A percentile compares a stretch with the other conserved stretches of the same genome.
These are phyloP conservation scores for Melanocharis versteri DNA, from an alignment of 2,113 vertebrate genomes.

Conservation along the genomic window DNA sequence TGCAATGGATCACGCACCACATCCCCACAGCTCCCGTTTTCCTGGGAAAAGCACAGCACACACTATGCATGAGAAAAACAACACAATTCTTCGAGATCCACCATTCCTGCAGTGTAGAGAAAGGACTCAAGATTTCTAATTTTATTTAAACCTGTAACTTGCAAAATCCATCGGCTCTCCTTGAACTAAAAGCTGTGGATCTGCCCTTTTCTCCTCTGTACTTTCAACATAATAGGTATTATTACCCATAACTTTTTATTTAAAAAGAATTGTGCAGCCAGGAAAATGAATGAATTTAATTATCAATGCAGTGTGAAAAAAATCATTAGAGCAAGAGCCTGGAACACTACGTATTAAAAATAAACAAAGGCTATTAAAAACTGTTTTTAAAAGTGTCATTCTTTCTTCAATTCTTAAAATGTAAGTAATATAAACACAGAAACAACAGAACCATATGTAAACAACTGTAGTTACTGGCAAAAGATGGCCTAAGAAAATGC, in stretches of 20 bases:
- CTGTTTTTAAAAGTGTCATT: slow-evolving; percentile 70
- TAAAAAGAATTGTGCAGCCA: slow-evolving; percentile 79
- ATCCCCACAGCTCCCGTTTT: neutral
- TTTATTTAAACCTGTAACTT: slow-evolving; percentile 17
- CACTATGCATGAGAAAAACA: neutral
- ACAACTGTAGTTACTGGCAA: slow-evolving; percentile 52
- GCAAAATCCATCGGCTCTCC: neutral
- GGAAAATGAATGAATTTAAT: slow-evolving; percentile 89
- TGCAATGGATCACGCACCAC: neutral
- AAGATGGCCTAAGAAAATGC: slow-evolving; percentile 75
- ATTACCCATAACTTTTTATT: slow-evolving; percentile 82
- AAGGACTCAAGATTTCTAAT: neutral
- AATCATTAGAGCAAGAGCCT: slow-evolving; percentile 84
- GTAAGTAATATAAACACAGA: slow-evolving; percentile 75
- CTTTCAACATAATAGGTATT: slow-evolving; percentile 74
- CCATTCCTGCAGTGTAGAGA: neutral
- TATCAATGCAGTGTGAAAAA: slow-evolving; percentile 83
- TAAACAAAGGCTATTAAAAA: slow-evolving; percentile 82
- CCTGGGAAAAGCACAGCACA: neutral
- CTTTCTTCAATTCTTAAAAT: slow-evolving; percentile 70
- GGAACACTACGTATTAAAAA: slow-evolving; percentile 80
- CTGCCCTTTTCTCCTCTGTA: slow-evolving; percentile 76
- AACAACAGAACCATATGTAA: slow-evolving; percentile 47
- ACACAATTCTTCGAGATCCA: neutral
- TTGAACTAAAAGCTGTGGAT: slow-evolving; percentile 27